Evolutionary conservation across 2,888 invertebrate genomes (phyloP).

Genomic region (Cantharis rustica): DNA sequence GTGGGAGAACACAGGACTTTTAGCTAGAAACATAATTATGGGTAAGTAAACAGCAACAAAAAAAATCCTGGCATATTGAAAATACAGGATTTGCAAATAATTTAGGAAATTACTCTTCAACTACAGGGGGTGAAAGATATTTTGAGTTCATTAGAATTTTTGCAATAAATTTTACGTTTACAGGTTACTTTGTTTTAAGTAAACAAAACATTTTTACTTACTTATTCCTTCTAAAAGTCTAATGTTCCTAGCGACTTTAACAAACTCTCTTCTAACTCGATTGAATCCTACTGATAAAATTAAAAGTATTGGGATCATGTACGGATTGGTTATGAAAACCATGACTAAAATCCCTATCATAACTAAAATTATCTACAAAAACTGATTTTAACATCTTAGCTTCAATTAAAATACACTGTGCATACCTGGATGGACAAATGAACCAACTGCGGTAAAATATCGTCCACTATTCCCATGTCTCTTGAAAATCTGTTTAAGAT

Average conservation of each 20-base stretch:
- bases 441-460: conserved; percentile 60
- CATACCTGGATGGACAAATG: conserved; percentile 61
- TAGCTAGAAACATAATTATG: background rate
- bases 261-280: conserved; percentile 66
- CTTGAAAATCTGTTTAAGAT: conserved; percentile 79
- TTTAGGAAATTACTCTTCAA: no score
- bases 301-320: conserved; percentile 65
- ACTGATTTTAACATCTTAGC: no score
- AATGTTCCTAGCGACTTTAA: conserved; percentile 71
- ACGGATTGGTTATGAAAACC: conserved; percentile 70
- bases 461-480: conserved; percentile 70
- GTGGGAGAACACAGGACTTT: conserved; percentile 87
- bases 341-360: conserved; percentile 71
- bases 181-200: no score
- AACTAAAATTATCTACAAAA: conserved; percentile 62
- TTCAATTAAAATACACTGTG: background rate
- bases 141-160: no score
- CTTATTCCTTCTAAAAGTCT: conserved; percentile 65
- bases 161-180: no score
- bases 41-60: no score
- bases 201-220: conserved; percentile 43
- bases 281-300: conserved; percentile 67
- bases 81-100: no score
- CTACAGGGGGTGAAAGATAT: no score
- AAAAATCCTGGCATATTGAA: no score